Evolutionary conservation across 2,888 invertebrate genomes (phyloP).

Genomic region (Nemoura dubitans): DNA sequence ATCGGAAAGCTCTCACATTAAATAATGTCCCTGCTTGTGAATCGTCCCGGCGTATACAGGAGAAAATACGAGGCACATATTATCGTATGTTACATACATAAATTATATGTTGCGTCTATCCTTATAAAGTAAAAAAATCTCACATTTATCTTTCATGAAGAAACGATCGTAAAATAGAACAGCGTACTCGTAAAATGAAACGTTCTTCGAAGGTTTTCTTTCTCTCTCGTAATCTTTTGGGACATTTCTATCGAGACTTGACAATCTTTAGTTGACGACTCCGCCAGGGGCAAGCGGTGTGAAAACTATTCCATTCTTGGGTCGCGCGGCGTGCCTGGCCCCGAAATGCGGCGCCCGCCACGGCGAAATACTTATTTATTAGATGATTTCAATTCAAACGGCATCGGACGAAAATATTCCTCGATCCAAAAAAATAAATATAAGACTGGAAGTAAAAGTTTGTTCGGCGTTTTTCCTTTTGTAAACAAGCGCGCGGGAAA

Average conservation of each 20-base stretch:
- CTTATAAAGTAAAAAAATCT: background rate
- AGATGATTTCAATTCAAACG: background rate
- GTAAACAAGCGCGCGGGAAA: background rate
- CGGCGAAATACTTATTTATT: background rate
- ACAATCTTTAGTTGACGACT: background rate
- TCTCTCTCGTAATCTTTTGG: background rate
- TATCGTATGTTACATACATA: background rate
- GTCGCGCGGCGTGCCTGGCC: background rate
- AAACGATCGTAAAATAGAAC: background rate
- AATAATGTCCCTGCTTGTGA: background rate
- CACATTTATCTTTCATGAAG: background rate
- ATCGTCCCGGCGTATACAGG: background rate
- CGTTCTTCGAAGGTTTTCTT: background rate
- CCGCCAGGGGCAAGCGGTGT: background rate
- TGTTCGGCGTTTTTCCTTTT: background rate
- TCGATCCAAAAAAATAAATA: background rate
- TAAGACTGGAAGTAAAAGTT: background rate
- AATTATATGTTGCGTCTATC: background rate
- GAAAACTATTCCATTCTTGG: background rate
- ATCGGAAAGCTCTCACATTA: background rate
- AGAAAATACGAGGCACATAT: background rate
- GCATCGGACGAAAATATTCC: background rate
- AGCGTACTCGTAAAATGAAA: background rate
- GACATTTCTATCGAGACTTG: background rate
- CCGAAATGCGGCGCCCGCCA: no score